phyloP scores from a whole-genome alignment of 2,113 vertebrate species.

The Alexandromys fortis region DNA sequence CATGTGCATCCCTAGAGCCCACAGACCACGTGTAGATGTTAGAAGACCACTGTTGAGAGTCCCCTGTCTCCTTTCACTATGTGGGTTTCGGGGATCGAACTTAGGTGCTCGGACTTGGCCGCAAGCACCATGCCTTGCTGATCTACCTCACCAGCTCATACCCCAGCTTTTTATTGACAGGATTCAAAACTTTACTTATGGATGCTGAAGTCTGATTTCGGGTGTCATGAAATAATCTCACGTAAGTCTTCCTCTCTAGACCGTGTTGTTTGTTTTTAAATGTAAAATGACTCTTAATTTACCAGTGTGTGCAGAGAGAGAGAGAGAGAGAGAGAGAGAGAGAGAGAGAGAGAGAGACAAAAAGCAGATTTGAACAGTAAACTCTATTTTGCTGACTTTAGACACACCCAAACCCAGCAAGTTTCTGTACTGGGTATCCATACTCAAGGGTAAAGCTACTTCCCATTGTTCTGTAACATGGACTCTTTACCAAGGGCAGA shows the following conservation, averaged over 20 bases:
- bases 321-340: no score
- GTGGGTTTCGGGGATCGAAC: fast-evolving
- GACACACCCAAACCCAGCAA: neutral
- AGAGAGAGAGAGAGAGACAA: no score
- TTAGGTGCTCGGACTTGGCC: neutral
- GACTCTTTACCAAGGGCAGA: slow-evolving; percentile 64
- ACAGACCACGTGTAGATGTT: no score
- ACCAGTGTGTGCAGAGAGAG: neutral
- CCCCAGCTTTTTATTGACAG: neutral
- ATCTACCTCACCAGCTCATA: no score
- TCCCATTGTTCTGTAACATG: slow-evolving; percentile 51
- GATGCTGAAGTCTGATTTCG: neutral
- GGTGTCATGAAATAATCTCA: neutral
- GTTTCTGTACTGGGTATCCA: slow-evolving; percentile 26
- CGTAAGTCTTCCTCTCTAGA: neutral
- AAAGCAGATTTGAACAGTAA: neutral
- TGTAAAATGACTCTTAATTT: neutral
- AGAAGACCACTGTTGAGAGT: no score
- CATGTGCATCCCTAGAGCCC: no score
- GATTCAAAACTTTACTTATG: neutral
- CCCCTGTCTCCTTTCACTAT: neutral
- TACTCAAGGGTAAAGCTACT: neutral
- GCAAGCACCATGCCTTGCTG: no score
- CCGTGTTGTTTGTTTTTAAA: neutral
- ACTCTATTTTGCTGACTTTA: neutral